These are phyloP conservation scores for Cyrtodaria siliqua DNA, from an alignment of 2,888 invertebrate genomes.

Conservation along the genomic window DNA sequence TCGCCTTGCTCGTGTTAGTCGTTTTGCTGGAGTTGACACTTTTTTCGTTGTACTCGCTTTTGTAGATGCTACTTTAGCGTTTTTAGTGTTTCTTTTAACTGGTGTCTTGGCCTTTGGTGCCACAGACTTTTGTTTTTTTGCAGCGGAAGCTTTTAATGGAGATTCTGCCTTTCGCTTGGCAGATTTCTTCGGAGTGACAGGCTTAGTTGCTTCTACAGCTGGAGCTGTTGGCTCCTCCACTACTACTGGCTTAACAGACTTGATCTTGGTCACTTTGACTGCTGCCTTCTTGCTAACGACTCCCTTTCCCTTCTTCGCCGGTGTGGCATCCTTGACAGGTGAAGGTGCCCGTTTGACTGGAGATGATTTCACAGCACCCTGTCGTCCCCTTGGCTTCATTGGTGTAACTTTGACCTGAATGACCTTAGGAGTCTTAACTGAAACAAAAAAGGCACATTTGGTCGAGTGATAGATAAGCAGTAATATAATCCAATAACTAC, in stretches of 20 bases:
- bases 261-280: too few relatives aligned
- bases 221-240: not conserved
- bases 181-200: slow-evolving; percentile 7
- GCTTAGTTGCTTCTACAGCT: too few relatives aligned
- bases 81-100: not conserved
- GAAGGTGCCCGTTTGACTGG: not conserved
- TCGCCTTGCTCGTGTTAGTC: slow-evolving; percentile 39
- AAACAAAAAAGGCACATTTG: too few relatives aligned
- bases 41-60: not conserved
- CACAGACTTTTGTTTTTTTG: not conserved
- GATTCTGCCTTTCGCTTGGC: slow-evolving; percentile 5
- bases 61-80: not conserved
- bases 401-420: slow-evolving; percentile 1
- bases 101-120: not conserved
- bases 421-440: too few relatives aligned
- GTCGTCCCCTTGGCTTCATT: not conserved
- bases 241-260: too few relatives aligned
- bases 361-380: too few relatives aligned
- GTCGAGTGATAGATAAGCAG: too few relatives aligned
- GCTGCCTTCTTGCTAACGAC: too few relatives aligned
- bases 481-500: too few relatives aligned
- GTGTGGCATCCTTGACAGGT: slow-evolving; percentile 8
- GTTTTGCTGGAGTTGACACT: slow-evolving; percentile 44
- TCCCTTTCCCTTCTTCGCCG: slow-evolving; percentile 3
- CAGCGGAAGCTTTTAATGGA: not conserved